Conservation (phyloP, 1,140 invertebrate genomes). For the Wiebesia pumilae region DNA sequence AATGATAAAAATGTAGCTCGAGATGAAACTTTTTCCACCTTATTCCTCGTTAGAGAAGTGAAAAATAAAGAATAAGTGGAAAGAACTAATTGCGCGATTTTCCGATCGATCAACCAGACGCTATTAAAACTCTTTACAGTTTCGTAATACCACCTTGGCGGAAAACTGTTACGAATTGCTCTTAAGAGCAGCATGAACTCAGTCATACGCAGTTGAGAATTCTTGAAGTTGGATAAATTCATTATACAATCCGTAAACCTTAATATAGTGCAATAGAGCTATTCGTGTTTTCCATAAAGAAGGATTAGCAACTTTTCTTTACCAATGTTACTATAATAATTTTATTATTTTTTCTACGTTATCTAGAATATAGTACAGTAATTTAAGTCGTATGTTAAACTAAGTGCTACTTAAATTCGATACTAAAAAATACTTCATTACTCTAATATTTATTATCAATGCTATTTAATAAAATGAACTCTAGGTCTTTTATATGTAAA, state of each 20-base stretch:
- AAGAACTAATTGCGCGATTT: slow-evolving; percentile 41
- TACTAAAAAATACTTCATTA: too few relatives aligned
- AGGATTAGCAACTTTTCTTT: neutral
- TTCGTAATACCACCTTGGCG: neutral
- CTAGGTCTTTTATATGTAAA: too few relatives aligned
- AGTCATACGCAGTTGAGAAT: slow-evolving; percentile 27
- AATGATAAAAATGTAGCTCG: neutral
- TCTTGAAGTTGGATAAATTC: slow-evolving; percentile 37
- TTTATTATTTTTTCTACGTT: neutral
- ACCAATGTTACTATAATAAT: neutral
- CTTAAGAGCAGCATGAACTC: neutral
- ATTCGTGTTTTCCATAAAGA: neutral
- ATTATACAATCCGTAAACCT: neutral
- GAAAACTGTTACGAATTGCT: slow-evolving; percentile 33
- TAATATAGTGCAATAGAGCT: neutral
- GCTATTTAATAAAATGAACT: too few relatives aligned
- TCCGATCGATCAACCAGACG: slow-evolving; percentile 17
- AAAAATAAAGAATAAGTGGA: neutral
- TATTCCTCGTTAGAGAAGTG: slow-evolving; percentile 4
- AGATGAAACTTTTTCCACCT: neutral
- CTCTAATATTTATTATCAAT: too few relatives aligned
- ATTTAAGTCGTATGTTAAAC: too few relatives aligned
- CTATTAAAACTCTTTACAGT: slow-evolving; percentile 30
- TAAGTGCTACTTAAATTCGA: too few relatives aligned
- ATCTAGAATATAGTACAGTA: too few relatives aligned